phyloP scores from a whole-genome alignment of 2,888 invertebrate species.

The Lycophotia porphyrea region DNA sequence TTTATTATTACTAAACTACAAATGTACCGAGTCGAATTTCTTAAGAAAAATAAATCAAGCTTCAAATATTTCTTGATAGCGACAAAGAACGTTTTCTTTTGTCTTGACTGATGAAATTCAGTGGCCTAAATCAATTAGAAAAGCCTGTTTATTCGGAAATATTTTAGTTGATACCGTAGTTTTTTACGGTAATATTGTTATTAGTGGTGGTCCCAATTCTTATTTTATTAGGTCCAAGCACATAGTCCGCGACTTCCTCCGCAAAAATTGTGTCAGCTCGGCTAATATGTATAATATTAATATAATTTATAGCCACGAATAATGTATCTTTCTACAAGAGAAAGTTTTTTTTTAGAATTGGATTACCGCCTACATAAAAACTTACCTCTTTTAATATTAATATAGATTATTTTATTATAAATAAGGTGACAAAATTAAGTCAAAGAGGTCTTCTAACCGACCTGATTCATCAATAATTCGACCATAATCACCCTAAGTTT shows the following conservation, averaged over 20 bases:
- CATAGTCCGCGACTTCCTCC: too few species aligned
- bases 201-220: background rate
- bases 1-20: too few species aligned
- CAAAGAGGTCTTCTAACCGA: background rate
- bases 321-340: too few species aligned
- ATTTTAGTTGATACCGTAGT: background rate
- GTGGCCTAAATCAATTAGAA: constrained; percentile 21
- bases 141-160: background rate
- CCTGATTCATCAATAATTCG: background rate
- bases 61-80: constrained; percentile 1
- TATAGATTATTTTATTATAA: background rate
- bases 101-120: constrained; percentile 12
- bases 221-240: too few species aligned
- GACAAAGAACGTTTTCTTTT: constrained; percentile 8
- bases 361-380: too few species aligned
- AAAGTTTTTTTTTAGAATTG: too few species aligned
- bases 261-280: too few species aligned
- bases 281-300: too few species aligned
- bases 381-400: too few species aligned
- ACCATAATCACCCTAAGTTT: constrained; percentile 8
- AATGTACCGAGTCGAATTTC: background rate
- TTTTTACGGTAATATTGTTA: background rate
- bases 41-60: background rate
- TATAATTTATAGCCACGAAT: too few species aligned
- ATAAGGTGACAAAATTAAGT: background rate